Percentiles rank a stretch among this genome's conserved stretches.
phyloP scores from a whole-genome alignment of 2,888 invertebrate genomes.

The Drosophila kuntzei region DNA sequence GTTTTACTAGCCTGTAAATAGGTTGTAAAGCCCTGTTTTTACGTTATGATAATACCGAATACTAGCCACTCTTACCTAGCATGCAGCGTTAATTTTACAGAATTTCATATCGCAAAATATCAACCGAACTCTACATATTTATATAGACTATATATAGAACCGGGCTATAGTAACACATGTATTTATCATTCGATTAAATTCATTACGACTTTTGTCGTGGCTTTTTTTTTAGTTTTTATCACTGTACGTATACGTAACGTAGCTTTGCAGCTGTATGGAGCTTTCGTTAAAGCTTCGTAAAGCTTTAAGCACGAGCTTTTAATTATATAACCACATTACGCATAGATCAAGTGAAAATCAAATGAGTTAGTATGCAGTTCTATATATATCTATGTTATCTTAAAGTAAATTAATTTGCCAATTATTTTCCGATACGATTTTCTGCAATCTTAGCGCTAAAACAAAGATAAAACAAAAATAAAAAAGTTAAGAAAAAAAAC shows the following conservation, averaged over 20 bases:
- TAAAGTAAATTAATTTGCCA: slow-evolving; percentile 12
- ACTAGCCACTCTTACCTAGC: slow-evolving; percentile 60
- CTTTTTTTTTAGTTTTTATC: slow-evolving; percentile 1
- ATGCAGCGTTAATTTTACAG: slow-evolving; percentile 84
- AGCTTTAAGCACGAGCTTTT: slow-evolving; percentile 5
- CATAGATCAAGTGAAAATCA: not conserved
- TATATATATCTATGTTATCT: not conserved
- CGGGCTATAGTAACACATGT: not conserved
- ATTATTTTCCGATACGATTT: slow-evolving; percentile 84
- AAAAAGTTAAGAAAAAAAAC: slow-evolving; percentile 12
- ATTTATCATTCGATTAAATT: not conserved
- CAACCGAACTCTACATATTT: slow-evolving; percentile 1
- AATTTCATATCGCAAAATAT: slow-evolving; percentile 84
- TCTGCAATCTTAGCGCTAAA: slow-evolving; percentile 85
- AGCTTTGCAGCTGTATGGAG: not conserved
- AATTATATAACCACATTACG: not conserved
- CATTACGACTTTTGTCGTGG: not conserved
- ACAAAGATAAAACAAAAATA: slow-evolving; percentile 20
- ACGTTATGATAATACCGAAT: slow-evolving; percentile 68
- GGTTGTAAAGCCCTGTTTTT: slow-evolving; percentile 86
- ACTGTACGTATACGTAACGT: no score
- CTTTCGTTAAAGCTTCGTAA: slow-evolving; percentile 8
- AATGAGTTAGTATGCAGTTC: not conserved
- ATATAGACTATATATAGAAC: not conserved
- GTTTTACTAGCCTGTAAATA: slow-evolving; percentile 86